Evolutionary conservation across 2,113 vertebrate species (phyloP).

Genomic region (Oncorhynchus keta): DNA sequence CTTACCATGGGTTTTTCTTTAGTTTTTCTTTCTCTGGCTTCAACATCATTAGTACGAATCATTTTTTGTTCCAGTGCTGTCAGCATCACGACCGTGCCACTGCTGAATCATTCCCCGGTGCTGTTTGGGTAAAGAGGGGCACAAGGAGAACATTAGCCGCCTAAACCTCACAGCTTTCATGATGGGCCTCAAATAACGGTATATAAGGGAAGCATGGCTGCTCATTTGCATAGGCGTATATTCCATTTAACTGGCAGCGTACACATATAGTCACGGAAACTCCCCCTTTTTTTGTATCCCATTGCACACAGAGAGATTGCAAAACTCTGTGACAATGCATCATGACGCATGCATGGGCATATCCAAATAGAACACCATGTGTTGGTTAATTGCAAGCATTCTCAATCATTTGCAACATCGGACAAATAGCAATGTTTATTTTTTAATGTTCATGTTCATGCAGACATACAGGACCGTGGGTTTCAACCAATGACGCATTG

Average conservation of each 20-base stretch:
- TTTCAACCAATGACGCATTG: slow-evolving; percentile 1
- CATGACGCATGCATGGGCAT: slow-evolving; percentile 5
- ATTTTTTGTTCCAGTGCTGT: slow-evolving; percentile 21
- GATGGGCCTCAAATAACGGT: slow-evolving; percentile 10
- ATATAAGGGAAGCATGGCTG: slow-evolving; percentile 38
- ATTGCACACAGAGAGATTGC: slow-evolving; percentile 20
- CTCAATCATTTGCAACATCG: slow-evolving; percentile 1
- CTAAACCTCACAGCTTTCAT: slow-evolving; percentile 13
- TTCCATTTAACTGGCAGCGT: slow-evolving; percentile 43
- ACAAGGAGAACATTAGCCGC: not conserved
- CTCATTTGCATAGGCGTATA: slow-evolving; percentile 54
- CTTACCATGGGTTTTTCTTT: slow-evolving; percentile 26
- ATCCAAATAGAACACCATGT: too few relatives aligned
- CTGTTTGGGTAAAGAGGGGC: too few relatives aligned
- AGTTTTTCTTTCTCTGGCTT: slow-evolving; percentile 13
- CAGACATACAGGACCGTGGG: slow-evolving; percentile 12
- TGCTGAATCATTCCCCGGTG: slow-evolving; percentile 39
- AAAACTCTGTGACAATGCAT: slow-evolving; percentile 26
- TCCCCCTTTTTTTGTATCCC: slow-evolving; percentile 31
- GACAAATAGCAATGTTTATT: slow-evolving; percentile 25
- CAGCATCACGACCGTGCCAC: slow-evolving; percentile 2
- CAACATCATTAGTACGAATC: slow-evolving; percentile 32
- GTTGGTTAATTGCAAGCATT: slow-evolving; percentile 11
- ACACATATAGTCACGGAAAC: slow-evolving; percentile 46
- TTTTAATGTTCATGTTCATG: slow-evolving; percentile 26